Evolutionary conservation across 2,113 vertebrate genomes (phyloP).

Genomic region (Epinephelus moara): DNA sequence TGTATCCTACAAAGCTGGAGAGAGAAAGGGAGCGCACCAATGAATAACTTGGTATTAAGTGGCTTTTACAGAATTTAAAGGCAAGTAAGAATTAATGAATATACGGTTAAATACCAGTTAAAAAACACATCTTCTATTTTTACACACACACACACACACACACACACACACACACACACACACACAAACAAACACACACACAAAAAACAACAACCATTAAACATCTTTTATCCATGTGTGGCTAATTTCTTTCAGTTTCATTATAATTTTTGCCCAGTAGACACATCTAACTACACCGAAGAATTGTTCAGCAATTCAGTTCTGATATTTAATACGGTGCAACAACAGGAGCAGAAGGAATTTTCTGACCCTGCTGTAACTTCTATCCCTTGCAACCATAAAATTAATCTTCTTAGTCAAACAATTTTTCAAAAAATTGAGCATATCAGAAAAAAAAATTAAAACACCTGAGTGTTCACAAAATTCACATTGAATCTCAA

Average conservation of each 20-base stretch:
- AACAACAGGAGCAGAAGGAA: neutral
- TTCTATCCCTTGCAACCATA: neutral
- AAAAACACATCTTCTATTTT: neutral
- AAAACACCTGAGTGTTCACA: neutral
- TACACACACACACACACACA: neutral
- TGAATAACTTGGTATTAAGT: neutral
- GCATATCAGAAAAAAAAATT: neutral
- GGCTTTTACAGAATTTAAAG: neutral
- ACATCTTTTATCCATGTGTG: neutral
- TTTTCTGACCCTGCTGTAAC: neutral
- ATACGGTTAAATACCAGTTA: neutral
- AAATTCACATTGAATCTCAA: neutral
- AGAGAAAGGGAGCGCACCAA: neutral
- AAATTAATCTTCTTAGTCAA: neutral
- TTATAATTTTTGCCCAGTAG: neutral
- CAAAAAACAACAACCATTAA: neutral
- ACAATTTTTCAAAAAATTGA: neutral
- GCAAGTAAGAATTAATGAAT: neutral
- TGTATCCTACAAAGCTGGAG: neutral
- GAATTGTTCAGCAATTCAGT: neutral
- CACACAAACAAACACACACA: too few species aligned
- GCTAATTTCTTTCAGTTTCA: neutral
- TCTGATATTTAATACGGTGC: neutral
- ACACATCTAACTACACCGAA: neutral
- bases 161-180: too few species aligned